Conservation (phyloP, 2,797 vertebrate genomes). For the Darevskia mixta region DNA sequence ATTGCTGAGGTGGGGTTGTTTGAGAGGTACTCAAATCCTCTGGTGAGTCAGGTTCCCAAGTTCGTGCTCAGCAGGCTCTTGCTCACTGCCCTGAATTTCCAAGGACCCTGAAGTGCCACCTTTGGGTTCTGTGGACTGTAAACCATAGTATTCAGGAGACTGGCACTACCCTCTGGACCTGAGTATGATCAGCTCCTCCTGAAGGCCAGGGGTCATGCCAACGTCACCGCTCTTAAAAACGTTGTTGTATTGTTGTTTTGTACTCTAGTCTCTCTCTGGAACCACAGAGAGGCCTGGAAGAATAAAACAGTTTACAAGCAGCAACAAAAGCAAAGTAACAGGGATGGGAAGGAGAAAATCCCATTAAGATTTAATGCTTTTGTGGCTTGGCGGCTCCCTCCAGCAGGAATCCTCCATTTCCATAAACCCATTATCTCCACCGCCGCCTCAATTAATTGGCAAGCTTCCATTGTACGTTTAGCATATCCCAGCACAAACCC, state of each 20-base stretch:
- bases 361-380: slow-evolving; percentile 69
- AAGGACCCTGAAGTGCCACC: too few relatives aligned
- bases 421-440: slow-evolving; percentile 74
- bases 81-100: too few relatives aligned
- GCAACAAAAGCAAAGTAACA: slow-evolving; percentile 42
- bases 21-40: too few relatives aligned
- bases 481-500: slow-evolving; percentile 57
- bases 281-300: slow-evolving; percentile 32
- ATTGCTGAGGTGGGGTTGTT: too few relatives aligned
- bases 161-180: too few relatives aligned
- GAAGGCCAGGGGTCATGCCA: too few relatives aligned
- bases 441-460: slow-evolving; percentile 71
- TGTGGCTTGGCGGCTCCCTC: slow-evolving; percentile 65
- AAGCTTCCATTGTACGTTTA: slow-evolving; percentile 58
- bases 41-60: too few relatives aligned
- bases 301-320: slow-evolving; percentile 44
- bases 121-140: too few relatives aligned
- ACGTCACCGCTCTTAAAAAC: neutral
- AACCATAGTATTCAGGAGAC: too few relatives aligned
- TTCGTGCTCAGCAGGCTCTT: too few relatives aligned
- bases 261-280: neutral
- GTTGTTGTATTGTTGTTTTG: too few relatives aligned
- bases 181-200: too few relatives aligned
- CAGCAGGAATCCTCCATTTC: slow-evolving; percentile 71
- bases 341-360: slow-evolving; percentile 28